Base-by-base conservation (phyloP, 2,888 invertebrate genomes). In the Aspidiotus destructor region DNA sequence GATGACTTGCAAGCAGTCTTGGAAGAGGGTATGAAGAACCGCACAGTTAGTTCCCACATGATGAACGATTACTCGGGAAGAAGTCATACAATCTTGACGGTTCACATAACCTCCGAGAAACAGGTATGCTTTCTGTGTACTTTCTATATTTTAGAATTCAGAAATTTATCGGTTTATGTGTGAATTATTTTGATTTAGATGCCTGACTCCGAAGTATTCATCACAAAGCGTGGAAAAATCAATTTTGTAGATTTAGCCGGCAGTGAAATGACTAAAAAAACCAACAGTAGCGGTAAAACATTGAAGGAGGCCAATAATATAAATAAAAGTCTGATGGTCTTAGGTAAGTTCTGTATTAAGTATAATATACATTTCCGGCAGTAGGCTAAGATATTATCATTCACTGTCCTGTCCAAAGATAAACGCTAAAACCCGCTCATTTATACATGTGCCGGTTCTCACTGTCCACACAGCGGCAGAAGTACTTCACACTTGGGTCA, bases 171-270 rank as follows among this genome's bases (percentile, higher is more conserved):
- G 13, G 52, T 5, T 1, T 52, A 52, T 11, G 52, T 52, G 5
- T 52, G 28, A 16, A 55, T 53, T 65, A n/a, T 13, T 54, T 42
- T 41, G 11, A 62, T 16, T 10, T 16, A 68, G 62, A 62, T 54
- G 62, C 28, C 42, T 11, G 44, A 42, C 44, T 57, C 61, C 8
- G 65, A 88, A 58, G 88, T 92, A 58, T 91, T 89, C 74, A 86
- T 94, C 73, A 89, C 92, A 48, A 88, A 91, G 73, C 89, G 92
- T 74, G 96, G 96, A 41, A 96, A 96, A 80, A 87, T 96, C 68
- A 93, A 94, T 80, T 94, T 96, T 77, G 95, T 96, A 8, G 96
- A 96, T 78, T 80, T 96, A 70, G 96, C 96, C 0, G 95, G 96
- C n/a, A 94, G 93, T 75, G 95, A 96, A 79, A 91, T 95, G 85